A percentile compares a stretch with the other conserved stretches of the same genome.
Evolutionary conservation across 1,140 invertebrate genomes (phyloP).

Genomic region (Brachionus asplanchnoidis): DNA sequence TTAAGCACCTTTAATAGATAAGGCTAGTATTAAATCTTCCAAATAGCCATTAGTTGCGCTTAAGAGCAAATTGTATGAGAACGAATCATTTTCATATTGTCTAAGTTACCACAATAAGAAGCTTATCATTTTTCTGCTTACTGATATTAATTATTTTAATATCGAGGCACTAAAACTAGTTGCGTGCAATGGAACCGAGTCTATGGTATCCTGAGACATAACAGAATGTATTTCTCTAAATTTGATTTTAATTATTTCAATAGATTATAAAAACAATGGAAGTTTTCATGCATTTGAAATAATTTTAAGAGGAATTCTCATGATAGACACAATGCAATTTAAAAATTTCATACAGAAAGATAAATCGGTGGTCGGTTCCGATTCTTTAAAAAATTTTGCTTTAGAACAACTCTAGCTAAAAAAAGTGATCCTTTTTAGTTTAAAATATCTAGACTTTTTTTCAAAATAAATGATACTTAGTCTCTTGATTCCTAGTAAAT

Average conservation of each 20-base stretch:
- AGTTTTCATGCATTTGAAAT: not conserved
- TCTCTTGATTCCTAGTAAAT: not conserved
- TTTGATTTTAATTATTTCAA: not conserved
- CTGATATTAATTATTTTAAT: not conserved
- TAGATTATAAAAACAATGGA: not conserved
- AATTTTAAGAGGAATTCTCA: not conserved
- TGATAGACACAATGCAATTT: not conserved
- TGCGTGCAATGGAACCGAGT: not conserved
- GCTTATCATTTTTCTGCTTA: not conserved
- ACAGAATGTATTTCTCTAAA: not conserved
- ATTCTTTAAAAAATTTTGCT: not conserved
- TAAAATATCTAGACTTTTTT: too few relatives aligned
- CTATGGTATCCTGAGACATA: not conserved
- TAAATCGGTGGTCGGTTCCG: not conserved
- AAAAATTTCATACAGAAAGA: not conserved
- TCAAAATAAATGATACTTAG: not conserved
- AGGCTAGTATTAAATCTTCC: not conserved
- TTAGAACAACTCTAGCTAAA: not conserved
- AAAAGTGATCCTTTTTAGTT: too few relatives aligned
- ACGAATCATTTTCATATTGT: not conserved
- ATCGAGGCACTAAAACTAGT: not conserved
- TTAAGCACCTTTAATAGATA: not conserved
- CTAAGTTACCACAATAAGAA: not conserved
- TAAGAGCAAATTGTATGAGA: not conserved
- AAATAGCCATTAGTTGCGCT: not conserved